Evolutionary conservation across 2,888 invertebrate species (phyloP).

Genomic region (Diachrysia chrysitis): DNA sequence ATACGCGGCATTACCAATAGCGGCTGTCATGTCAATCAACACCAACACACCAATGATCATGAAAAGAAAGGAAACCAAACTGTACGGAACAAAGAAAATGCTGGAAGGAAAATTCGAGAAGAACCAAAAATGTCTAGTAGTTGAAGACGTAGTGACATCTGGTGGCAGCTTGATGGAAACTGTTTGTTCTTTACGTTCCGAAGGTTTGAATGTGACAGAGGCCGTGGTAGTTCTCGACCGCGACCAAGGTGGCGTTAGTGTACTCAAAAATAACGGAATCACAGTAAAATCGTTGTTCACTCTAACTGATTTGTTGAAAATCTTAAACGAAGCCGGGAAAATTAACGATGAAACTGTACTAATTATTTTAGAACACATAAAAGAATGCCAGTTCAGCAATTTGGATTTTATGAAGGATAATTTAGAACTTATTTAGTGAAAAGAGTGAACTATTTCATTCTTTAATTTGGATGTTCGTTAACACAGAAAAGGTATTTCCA

Average conservation of each 20-base stretch:
- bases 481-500: not conserved
- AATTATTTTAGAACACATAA: slow-evolving; percentile 80
- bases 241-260: slow-evolving; percentile 95
- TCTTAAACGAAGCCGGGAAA: slow-evolving; percentile 90
- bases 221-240: slow-evolving; percentile 97
- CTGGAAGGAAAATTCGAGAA: slow-evolving; percentile 94
- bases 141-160: slow-evolving; percentile 98
- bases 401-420: slow-evolving; percentile 68
- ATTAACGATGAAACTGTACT: slow-evolving; percentile 86
- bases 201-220: slow-evolving; percentile 92
- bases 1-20: slow-evolving; percentile 98
- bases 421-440: slow-evolving; percentile 60
- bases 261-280: slow-evolving; percentile 92
- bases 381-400: slow-evolving; percentile 76
- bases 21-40: slow-evolving; percentile 94
- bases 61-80: slow-evolving; percentile 97
- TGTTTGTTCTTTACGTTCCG: slow-evolving; percentile 91
- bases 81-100: slow-evolving; percentile 97
- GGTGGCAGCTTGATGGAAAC: slow-evolving; percentile 98
- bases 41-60: slow-evolving; percentile 95
- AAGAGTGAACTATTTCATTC: not conserved
- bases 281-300: slow-evolving; percentile 91
- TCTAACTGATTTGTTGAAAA: slow-evolving; percentile 90
- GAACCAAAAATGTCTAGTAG: slow-evolving; percentile 93
- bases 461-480: not conserved